phyloP scores from a whole-genome alignment of 2,888 invertebrate species.

The Drosophila algonquin region DNA sequence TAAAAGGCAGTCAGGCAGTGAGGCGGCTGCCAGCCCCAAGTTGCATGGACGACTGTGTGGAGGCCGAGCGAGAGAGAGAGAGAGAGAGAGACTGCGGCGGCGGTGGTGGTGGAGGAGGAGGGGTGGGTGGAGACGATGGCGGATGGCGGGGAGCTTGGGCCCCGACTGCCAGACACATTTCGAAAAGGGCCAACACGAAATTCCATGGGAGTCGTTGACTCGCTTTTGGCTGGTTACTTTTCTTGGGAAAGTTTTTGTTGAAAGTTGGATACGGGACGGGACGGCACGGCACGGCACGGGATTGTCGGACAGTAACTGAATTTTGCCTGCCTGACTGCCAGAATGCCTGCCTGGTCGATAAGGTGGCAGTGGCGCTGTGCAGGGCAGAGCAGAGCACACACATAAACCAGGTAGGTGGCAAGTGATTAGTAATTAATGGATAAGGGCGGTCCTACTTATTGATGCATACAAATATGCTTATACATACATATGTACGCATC shows the following conservation, averaged over 20 bases:
- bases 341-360: constrained; percentile 30
- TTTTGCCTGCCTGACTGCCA: constrained; percentile 34
- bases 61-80: constrained; percentile 8
- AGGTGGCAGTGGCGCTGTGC: constrained; percentile 43
- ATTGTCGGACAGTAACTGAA: constrained; percentile 38
- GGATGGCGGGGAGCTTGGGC: constrained; percentile 55
- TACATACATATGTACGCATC: too few species aligned
- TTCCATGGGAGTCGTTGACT: constrained; percentile 82
- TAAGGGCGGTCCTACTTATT: constrained; percentile 16
- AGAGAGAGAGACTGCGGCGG: constrained; percentile 12
- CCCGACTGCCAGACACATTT: constrained; percentile 72
- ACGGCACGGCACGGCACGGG: constrained; percentile 6
- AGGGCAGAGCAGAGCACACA: constrained; percentile 18
- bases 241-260: constrained; percentile 78
- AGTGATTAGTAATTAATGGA: constrained; percentile 34
- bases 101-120: not conserved
- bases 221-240: constrained; percentile 71
- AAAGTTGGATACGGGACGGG: constrained; percentile 50
- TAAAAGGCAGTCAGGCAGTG: constrained; percentile 71
- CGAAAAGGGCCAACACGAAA: constrained; percentile 79
- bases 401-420: constrained; percentile 36
- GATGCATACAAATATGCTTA: too few species aligned
- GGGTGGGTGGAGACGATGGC: constrained; percentile 23
- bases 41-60: constrained; percentile 5
- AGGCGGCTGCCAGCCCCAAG: constrained; percentile 17